Evolutionary conservation across 2,797 vertebrate species (phyloP).

Genomic region (Falco cherrug): DNA sequence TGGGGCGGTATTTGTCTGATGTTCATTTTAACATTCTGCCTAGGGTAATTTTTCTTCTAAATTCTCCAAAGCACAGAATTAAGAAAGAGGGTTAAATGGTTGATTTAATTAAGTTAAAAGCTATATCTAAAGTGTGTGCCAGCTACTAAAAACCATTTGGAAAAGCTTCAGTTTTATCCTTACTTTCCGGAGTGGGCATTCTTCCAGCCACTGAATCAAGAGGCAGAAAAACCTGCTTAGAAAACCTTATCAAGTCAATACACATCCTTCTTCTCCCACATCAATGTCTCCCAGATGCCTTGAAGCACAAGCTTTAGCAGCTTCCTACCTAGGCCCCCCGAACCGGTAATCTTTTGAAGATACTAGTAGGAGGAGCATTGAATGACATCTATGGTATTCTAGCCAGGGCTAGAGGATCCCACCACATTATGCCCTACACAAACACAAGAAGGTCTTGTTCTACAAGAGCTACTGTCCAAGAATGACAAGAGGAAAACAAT

Average conservation of each 20-base stretch:
- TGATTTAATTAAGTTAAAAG: constrained; percentile 64
- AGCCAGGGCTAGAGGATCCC: not conserved
- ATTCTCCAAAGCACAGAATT: constrained; percentile 46
- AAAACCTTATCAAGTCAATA: not conserved
- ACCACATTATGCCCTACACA: not conserved
- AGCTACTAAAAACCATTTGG: constrained; percentile 28
- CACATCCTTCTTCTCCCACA: constrained; percentile 15
- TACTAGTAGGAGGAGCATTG: not conserved
- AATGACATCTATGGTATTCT: not conserved
- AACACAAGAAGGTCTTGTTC: not conserved
- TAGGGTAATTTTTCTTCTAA: constrained; percentile 37
- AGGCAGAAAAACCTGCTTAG: constrained; percentile 15
- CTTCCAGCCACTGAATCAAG: constrained; percentile 33
- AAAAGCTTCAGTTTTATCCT: constrained; percentile 41
- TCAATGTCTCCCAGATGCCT: not conserved
- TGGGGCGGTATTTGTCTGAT: constrained; percentile 8
- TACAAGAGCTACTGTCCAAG: not conserved
- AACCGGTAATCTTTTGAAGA: not conserved
- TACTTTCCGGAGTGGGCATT: constrained; percentile 16
- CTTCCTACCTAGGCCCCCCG: not conserved
- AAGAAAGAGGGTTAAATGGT: constrained; percentile 37
- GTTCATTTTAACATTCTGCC: constrained; percentile 27
- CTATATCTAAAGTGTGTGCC: constrained; percentile 6
- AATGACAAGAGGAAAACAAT: not conserved
- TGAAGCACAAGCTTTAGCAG: not conserved